phyloP scores from a whole-genome alignment of 2,888 invertebrate genomes.

The Trichogramma dendrolimi region DNA sequence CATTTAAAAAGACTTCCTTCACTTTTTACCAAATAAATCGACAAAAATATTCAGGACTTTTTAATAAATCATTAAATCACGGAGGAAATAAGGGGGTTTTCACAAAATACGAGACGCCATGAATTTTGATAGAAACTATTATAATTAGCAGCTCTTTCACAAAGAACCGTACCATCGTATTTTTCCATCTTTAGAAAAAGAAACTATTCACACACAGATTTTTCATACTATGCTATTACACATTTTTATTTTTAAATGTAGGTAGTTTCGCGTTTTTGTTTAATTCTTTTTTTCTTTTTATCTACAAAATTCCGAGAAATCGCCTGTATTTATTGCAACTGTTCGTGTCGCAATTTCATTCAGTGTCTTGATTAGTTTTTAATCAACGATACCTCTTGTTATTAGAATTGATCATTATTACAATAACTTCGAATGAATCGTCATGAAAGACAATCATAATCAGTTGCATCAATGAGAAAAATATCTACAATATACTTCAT shows the following conservation, averaged over 20 bases:
- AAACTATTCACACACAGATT: slow-evolving; percentile 54
- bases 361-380: slow-evolving; percentile 24
- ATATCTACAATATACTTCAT: slow-evolving; percentile 41
- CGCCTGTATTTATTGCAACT: slow-evolving; percentile 39
- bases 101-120: slow-evolving; percentile 29
- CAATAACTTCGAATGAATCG: background rate
- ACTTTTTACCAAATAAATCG: slow-evolving; percentile 26
- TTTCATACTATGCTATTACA: slow-evolving; percentile 35
- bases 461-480: slow-evolving; percentile 42
- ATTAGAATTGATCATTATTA: slow-evolving; percentile 18
- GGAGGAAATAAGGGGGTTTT: slow-evolving; percentile 22
- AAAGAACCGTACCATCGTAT: slow-evolving; percentile 47
- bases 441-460: slow-evolving; percentile 6
- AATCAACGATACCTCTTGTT: slow-evolving; percentile 2
- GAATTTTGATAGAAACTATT: slow-evolving; percentile 52
- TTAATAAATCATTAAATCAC: slow-evolving; percentile 8
- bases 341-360: slow-evolving; percentile 42
- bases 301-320: slow-evolving; percentile 51
- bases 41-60: slow-evolving; percentile 16
- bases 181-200: slow-evolving; percentile 49
- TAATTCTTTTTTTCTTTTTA: slow-evolving; percentile 39
- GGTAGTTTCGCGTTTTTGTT: slow-evolving; percentile 21
- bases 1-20: slow-evolving; percentile 4
- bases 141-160: slow-evolving; percentile 54
- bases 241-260: too few relatives aligned